phyloP scores from a whole-genome alignment of 2,113 vertebrate genomes.

The Nerophis ophidion region DNA sequence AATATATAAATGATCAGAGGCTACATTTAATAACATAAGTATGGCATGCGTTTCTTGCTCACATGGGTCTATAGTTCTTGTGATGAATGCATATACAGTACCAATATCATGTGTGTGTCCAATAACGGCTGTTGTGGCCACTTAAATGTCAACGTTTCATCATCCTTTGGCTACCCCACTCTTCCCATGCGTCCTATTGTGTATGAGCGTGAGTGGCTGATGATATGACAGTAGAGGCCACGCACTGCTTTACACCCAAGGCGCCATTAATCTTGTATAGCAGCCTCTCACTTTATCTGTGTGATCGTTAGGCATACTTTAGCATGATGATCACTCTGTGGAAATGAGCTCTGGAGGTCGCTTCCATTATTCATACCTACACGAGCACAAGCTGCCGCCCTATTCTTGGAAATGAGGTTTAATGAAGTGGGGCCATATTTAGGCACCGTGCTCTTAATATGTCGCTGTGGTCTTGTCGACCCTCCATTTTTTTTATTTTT shows the following conservation, averaged over 20 bases:
- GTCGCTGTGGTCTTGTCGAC: slow-evolving; percentile 17
- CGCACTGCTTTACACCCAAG: slow-evolving; percentile 35
- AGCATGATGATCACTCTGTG: slow-evolving; percentile 55
- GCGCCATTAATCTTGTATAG: slow-evolving; percentile 57
- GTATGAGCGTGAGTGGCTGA: not conserved
- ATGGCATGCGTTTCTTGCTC: not conserved
- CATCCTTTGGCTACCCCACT: not conserved
- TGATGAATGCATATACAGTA: not conserved
- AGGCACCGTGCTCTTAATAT: slow-evolving; percentile 40
- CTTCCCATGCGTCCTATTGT: slow-evolving; percentile 13
- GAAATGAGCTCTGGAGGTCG: slow-evolving; percentile 65
- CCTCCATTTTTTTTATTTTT: not conserved
- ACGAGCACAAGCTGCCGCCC: slow-evolving; percentile 41
- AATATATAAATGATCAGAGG: too few species aligned
- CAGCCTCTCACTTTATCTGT: slow-evolving; percentile 55
- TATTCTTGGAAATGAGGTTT: slow-evolving; percentile 66
- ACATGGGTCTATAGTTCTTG: not conserved
- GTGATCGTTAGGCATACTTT: slow-evolving; percentile 61
- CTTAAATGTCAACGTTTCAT: not conserved
- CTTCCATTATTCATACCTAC: slow-evolving; percentile 69
- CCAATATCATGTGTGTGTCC: not conserved
- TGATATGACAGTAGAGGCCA: slow-evolving; percentile 12
- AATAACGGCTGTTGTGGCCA: not conserved
- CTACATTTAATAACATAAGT: too few species aligned
- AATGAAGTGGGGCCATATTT: slow-evolving; percentile 55